Evolutionary conservation across 1,140 invertebrate species (phyloP), one percentile per base, ranked within the genome.

Genomic region (Platyura marginata): DNA sequence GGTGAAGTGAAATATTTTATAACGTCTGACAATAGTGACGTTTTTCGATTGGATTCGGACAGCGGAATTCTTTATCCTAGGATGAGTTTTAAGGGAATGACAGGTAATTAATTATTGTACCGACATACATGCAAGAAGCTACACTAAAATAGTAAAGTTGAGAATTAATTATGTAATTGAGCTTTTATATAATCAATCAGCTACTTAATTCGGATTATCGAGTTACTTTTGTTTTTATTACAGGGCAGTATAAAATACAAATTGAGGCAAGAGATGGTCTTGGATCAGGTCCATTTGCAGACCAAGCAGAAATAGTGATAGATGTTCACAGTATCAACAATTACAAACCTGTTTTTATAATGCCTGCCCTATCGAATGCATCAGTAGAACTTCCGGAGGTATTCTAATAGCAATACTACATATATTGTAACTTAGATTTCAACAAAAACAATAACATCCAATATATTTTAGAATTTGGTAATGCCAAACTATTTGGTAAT

Each of bases 261-360:
- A 76, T 91, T 10, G 70, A 78, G 50, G 85, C 81, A 0, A 65
- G 73, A 15, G 87, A 91, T 57, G 72, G 72, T 3, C 74, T 68
- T 35, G 81, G 79, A 18, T 67, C 63, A 23, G 78, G 77, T 0
- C 68, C 69, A 3, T 67, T 74, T 53, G 63, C 66, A 1, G 85
- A 85, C 55, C 67, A 63, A 2, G 78, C 84, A 3, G 69, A 67
- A 33, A 75, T 92, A 1, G 74, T 81, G 38, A 76, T 94, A 19
- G 70, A 72, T 34, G 79, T 93, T 6, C 64, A 81, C 10, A 78
- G 80, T 43, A 80, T 89, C 2, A 93, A 93, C 67, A 79, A 83
- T 47, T 79, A 89, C 63, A 74, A 78, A 47, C 88, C 89, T 1
- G 70, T 73, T 45, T 92, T 91, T 59, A 67, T 84, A 1, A 71